Conservation (phyloP, 2,113 vertebrate species). For the Tursiops truncatus region DNA sequence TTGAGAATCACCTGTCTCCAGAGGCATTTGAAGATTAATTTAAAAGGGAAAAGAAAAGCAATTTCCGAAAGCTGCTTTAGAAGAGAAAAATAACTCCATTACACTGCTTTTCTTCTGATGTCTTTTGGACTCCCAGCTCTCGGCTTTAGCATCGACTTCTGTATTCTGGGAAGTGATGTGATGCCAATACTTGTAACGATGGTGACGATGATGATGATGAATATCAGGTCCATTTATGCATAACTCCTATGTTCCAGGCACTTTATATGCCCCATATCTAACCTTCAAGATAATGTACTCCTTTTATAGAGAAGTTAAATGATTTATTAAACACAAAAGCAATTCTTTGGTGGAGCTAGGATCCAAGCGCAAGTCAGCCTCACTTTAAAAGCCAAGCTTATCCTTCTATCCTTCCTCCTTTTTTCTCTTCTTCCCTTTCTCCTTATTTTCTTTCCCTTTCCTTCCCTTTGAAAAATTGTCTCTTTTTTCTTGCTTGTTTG, state of each 20-base stretch:
- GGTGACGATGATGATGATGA: fast-evolving
- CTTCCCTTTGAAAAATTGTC: background rate
- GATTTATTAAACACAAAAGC: background rate
- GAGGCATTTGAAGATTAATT: constrained; percentile 51
- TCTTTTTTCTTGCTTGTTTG: background rate
- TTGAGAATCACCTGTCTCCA: constrained; percentile 34
- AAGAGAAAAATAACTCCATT: constrained; percentile 24
- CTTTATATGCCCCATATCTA: background rate
- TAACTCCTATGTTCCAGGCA: background rate
- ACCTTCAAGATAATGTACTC: background rate
- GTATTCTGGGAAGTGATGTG: background rate
- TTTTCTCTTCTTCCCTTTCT: background rate
- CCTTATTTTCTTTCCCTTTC: background rate
- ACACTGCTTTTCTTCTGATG: background rate
- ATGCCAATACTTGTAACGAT: background rate
- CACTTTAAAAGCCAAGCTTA: background rate
- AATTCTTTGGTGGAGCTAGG: background rate
- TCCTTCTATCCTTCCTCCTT: background rate
- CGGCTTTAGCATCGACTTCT: background rate
- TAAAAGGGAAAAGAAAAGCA: constrained; percentile 46
- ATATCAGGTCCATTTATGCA: background rate
- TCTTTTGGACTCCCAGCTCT: background rate
- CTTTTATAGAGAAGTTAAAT: background rate
- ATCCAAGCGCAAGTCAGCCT: background rate
- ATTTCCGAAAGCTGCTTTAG: constrained; percentile 46